phyloP scores from a whole-genome alignment of 2,888 invertebrate species.

The Selenia dentaria region DNA sequence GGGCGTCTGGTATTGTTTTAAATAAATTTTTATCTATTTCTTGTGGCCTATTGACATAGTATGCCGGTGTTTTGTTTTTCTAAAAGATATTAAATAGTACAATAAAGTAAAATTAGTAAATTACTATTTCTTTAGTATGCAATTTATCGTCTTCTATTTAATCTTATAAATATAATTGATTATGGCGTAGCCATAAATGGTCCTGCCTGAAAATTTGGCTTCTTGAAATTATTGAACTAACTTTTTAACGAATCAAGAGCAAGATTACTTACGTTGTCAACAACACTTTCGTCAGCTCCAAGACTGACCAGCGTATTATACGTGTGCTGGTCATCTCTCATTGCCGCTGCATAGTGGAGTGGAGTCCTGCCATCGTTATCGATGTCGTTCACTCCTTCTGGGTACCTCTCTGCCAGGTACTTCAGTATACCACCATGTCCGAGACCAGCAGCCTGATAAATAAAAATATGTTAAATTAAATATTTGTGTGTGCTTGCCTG shows the following conservation, averaged over 20 bases:
- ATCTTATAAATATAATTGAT: too few species aligned
- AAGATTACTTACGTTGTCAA: conserved; percentile 94
- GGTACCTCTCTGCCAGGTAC: conserved; percentile 88
- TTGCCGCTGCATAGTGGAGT: conserved; percentile 93
- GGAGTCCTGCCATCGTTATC: conserved; percentile 95
- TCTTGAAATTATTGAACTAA: too few species aligned
- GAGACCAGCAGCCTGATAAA: conserved; percentile 90
- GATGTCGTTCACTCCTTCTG: conserved; percentile 87
- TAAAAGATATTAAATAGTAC: conserved; percentile 62
- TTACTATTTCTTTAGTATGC: too few species aligned
- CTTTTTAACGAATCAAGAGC: too few species aligned
- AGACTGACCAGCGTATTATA: conserved; percentile 91
- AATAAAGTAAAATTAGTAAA: not conserved
- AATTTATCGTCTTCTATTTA: too few species aligned
- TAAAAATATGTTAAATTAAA: too few species aligned
- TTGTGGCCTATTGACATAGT: conserved; percentile 89
- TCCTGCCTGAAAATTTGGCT: too few species aligned
- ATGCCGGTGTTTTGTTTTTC: conserved; percentile 93
- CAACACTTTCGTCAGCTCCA: conserved; percentile 93
- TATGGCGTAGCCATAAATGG: too few species aligned
- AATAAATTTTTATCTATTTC: conserved; percentile 91
- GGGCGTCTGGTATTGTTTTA: conserved; percentile 91
- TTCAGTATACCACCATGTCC: conserved; percentile 90
- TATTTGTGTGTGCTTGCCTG: too few species aligned
- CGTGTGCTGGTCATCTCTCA: conserved; percentile 91